These are phyloP conservation scores for Tachystola acroxantha DNA, from an alignment of 2,888 invertebrate species.

Conservation along the genomic window DNA sequence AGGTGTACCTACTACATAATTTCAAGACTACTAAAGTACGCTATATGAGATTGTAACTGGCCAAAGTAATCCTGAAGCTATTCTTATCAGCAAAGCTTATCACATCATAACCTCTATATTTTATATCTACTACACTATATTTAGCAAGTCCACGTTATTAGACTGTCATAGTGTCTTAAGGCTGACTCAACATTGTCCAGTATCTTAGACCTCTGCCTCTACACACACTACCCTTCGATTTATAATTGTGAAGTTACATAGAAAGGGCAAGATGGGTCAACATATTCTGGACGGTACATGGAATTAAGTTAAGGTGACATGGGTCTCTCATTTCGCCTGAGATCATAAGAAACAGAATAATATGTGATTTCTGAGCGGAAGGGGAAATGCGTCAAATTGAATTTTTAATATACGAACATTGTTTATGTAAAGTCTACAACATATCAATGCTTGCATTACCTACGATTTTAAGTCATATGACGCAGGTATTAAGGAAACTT, in stretches of 20 bases:
- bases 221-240: not conserved
- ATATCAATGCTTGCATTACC: no score
- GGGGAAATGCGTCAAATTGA: slow-evolving; percentile 2
- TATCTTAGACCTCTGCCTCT: not conserved
- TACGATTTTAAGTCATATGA: no score
- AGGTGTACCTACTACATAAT: no score
- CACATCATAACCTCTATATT: not conserved
- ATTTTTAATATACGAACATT: not conserved
- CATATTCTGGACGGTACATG: slow-evolving; percentile 1
- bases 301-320: slow-evolving; percentile 25
- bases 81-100: no score
- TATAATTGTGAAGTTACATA: not conserved
- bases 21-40: no score
- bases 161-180: slow-evolving; percentile 4
- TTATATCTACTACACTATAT: not conserved
- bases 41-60: no score
- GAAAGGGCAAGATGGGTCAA: not conserved
- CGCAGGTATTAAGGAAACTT: no score
- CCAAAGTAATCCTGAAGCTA: no score
- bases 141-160: slow-evolving; percentile 3
- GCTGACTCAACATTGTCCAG: slow-evolving; percentile 1
- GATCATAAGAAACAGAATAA: slow-evolving; percentile 14
- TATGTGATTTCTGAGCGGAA: slow-evolving; percentile 18
- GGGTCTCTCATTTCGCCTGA: slow-evolving; percentile 30
- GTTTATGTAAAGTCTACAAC: no score